These are phyloP conservation scores for Blastobasis adustella DNA, from an alignment of 2,888 invertebrate species.

Conservation along the genomic window DNA sequence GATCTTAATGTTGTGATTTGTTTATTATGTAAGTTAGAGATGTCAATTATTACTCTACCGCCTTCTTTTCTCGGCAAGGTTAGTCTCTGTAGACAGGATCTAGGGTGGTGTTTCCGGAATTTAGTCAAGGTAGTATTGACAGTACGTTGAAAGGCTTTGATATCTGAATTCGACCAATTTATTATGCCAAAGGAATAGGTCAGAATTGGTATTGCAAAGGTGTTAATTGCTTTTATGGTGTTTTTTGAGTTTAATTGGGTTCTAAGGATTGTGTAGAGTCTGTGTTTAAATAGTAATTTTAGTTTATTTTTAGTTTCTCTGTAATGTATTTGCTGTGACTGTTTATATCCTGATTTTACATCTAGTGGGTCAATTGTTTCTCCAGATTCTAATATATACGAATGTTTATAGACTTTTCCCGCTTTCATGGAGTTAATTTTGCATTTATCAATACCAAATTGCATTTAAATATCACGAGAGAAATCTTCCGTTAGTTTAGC, in stretches of 20 bases:
- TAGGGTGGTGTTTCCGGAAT: no score
- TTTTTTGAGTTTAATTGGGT: background rate
- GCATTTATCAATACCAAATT: constrained; percentile 5
- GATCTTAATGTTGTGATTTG: constrained; percentile 1
- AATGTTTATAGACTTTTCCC: background rate
- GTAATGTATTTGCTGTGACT: background rate
- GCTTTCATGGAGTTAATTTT: constrained; percentile 1
- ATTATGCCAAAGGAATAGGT: constrained; percentile 5
- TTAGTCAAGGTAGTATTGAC: constrained; percentile 4
- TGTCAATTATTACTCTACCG: no score
- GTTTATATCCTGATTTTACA: background rate
- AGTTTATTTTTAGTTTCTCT: background rate
- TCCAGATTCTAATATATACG: background rate
- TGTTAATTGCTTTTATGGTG: background rate
- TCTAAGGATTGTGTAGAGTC: background rate
- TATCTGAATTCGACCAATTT: constrained; percentile 2
- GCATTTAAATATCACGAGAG: constrained; percentile 3
- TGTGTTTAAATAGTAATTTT: background rate
- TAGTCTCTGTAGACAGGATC: constrained; percentile 6
- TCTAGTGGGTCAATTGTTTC: background rate
- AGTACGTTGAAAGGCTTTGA: background rate
- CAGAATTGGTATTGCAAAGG: background rate
- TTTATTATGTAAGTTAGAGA: constrained; percentile 3
- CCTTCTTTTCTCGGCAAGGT: constrained; percentile 2
- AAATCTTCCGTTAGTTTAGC: constrained; percentile 1